Percentiles rank a stretch among this genome's conserved stretches.
These are phyloP conservation scores for Aurelia aurita complex sp. Pacific DNA, from an alignment of 30 jellyfish, hydroid and myxozoan species.

Conservation along the genomic window DNA sequence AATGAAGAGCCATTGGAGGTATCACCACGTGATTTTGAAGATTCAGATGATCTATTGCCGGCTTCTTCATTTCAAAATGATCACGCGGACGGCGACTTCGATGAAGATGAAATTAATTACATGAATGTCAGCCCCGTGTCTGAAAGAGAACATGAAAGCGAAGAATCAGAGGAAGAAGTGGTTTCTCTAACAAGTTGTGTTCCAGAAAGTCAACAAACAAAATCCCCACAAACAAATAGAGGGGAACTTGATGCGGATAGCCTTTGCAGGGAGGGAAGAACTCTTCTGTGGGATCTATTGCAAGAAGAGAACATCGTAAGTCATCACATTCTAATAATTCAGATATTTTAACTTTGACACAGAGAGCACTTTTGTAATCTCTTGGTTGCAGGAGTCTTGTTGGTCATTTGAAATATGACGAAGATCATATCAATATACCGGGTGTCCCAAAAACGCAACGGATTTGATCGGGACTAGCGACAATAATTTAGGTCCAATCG, in stretches of 20 bases:
- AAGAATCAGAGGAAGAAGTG: slow-evolving; percentile 87
- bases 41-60: slow-evolving; percentile 54
- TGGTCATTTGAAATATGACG: too few relatives aligned
- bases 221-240: slow-evolving; percentile 23
- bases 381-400: too few relatives aligned
- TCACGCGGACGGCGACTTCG: slow-evolving; percentile 72
- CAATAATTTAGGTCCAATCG: too few relatives aligned
- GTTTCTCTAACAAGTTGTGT: slow-evolving; percentile 10
- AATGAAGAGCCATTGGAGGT: slow-evolving; percentile 55
- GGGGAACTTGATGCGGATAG: slow-evolving; percentile 52
- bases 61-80: slow-evolving; percentile 46
- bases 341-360: too few relatives aligned
- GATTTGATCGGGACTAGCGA: too few relatives aligned
- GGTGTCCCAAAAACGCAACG: too few relatives aligned
- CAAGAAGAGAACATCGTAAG: slow-evolving; percentile 84
- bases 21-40: slow-evolving; percentile 79
- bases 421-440: too few relatives aligned
- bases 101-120: slow-evolving; percentile 79
- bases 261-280: slow-evolving; percentile 76
- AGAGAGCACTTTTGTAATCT: too few relatives aligned
- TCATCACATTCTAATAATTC: background rate
- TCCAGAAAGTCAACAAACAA: slow-evolving; percentile 17
- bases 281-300: slow-evolving; percentile 91
- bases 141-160: slow-evolving; percentile 81
- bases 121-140: slow-evolving; percentile 94